Evolutionary conservation across 2,113 vertebrate species (phyloP).

Genomic region (Plectropomus leopardus): DNA sequence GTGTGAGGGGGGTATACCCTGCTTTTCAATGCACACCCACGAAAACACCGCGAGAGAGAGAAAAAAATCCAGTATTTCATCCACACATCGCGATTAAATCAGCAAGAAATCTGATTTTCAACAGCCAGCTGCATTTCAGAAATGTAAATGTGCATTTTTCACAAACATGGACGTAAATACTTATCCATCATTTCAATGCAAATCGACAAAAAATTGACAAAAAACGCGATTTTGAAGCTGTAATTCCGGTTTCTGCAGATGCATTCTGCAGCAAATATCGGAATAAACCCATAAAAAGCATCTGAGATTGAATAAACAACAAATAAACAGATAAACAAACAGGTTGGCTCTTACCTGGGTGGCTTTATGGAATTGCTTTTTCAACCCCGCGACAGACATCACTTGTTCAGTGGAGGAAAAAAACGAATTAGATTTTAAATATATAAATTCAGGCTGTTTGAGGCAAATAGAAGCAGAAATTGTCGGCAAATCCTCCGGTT

Average conservation of each 20-base stretch:
- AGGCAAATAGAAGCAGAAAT: no score
- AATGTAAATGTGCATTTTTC: no score
- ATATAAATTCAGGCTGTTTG: no score
- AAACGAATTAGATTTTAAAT: neutral
- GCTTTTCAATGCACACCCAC: neutral
- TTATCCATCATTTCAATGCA: no score
- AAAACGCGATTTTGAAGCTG: no score
- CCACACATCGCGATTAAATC: neutral
- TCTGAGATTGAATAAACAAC: neutral
- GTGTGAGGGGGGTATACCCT: constrained; percentile 37
- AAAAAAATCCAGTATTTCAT: neutral
- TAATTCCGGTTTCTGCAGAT: no score
- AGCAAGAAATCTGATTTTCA: no score
- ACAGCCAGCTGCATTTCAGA: no score
- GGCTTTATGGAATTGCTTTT: constrained; percentile 90
- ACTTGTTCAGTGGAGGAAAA: constrained; percentile 30
- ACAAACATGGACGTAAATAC: no score
- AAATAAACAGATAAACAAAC: neutral
- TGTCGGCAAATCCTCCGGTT: constrained; percentile 38
- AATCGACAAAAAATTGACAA: no score
- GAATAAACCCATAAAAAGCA: neutral
- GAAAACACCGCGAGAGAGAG: constrained; percentile 44
- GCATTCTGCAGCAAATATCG: no score
- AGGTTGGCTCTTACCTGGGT: constrained; percentile 83
- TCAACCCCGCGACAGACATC: constrained; percentile 90